These are phyloP conservation scores for Rhyacophila evoluta DNA, from an alignment of 2,888 invertebrate species.

Conservation along the genomic window DNA sequence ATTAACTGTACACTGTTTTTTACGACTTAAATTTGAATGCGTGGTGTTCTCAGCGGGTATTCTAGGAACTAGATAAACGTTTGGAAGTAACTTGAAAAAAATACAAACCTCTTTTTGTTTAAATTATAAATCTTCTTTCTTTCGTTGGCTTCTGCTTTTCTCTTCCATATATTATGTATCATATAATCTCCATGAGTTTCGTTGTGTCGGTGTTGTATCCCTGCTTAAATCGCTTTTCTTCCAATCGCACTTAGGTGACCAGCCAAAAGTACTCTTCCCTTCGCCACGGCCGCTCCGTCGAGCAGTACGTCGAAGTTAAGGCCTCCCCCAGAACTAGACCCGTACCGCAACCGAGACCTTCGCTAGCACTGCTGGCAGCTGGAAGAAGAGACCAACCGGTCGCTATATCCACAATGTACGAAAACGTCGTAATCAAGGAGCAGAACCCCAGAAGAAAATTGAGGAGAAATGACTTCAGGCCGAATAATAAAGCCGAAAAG, in stretches of 20 bases:
- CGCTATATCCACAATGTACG: conserved; percentile 80
- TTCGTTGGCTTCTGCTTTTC: background rate
- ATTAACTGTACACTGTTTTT: too few relatives aligned
- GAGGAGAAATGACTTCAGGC: conserved; percentile 70
- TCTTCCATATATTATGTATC: background rate
- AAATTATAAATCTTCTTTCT: too few relatives aligned
- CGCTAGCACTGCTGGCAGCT: conserved; percentile 57
- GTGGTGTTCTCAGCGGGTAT: too few relatives aligned
- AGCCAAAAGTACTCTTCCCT: conserved; percentile 67
- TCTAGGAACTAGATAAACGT: too few relatives aligned
- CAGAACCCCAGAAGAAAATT: conserved; percentile 80
- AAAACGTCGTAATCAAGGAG: conserved; percentile 78
- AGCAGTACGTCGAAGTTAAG: conserved; percentile 77
- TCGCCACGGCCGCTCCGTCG: conserved; percentile 79
- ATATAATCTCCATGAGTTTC: background rate
- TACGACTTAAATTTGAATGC: too few relatives aligned
- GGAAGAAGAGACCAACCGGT: conserved; percentile 74
- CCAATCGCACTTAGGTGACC: background rate
- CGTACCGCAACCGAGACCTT: conserved; percentile 65
- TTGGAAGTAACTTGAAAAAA: too few relatives aligned
- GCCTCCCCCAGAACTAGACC: conserved; percentile 65
- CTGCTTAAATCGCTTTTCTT: conserved; percentile 7
- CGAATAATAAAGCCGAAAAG: conserved; percentile 68
- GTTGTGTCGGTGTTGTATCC: background rate
- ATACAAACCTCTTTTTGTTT: too few relatives aligned